Base-by-base conservation (phyloP, 2,888 invertebrate species). In the Clostera curtula region DNA sequence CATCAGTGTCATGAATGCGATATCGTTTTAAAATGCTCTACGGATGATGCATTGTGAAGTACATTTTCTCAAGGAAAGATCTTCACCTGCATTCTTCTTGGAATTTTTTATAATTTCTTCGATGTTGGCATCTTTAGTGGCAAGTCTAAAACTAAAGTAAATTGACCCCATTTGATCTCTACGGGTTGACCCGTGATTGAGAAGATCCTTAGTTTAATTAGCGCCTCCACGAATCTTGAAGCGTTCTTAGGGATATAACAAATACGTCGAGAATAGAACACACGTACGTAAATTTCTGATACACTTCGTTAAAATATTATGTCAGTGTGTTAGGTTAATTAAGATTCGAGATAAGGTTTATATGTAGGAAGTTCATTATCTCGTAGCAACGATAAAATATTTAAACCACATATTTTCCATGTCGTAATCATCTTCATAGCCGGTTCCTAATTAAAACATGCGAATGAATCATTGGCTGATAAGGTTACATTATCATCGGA, bases 81-180 rank as follows among this genome's bases (percentile, higher is more conserved):
- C n/a, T n/a, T n/a, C n/a, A n/a, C n/a, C n/a, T n/a, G n/a, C n/a
- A n/a, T n/a, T n/a, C n/a, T n/a, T n/a, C n/a, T n/a, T n/a, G n/a
- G n/a, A 23, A 23, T 23, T 23, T 23, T 15, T 9, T 14, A 21
- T 21, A 8, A 13, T 1, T 22, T 12, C n/a, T 5, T 5, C 12
- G 1, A 22, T 13, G 10, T 15, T 10, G 7, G 4, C 15, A 15
- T 20, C 11, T 19, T 5, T 3, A 18, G 3, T 3, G 6, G 9
- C 15, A 15, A 10, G 15, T 12, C 10, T 8, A 33, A 40, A 30
- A 15, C 24, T 29, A 31, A 26, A 36, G 27, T 35, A 46, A 51
- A 45, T 43, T 43, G 34, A 36, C 42, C 46, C 43, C 40, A 26
- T 50, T 56, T 56, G 52, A 56, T 56, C 58, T 47, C 28, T 41